phyloP scores from a whole-genome alignment of 1,140 invertebrate genomes.

The Glossosoma conforme region DNA sequence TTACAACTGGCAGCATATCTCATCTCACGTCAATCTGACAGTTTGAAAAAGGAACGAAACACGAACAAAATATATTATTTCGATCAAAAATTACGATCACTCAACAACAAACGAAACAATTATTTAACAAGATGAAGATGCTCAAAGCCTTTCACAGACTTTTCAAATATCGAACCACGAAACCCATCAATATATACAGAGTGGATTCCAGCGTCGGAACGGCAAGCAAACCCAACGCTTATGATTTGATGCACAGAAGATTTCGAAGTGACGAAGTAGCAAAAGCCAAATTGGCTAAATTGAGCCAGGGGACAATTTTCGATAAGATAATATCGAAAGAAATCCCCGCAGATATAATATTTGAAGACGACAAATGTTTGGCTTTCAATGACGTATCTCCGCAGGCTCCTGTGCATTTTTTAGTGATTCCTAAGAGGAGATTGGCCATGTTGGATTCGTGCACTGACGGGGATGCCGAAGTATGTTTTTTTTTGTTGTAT shows the following conservation, averaged over 20 bases:
- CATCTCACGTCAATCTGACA: no score
- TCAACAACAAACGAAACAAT: no score
- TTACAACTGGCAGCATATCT: no score
- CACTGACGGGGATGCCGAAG: conserved; percentile 43
- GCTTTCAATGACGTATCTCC: conserved; percentile 75
- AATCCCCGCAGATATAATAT: conserved; percentile 75
- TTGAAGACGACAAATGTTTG: conserved; percentile 73
- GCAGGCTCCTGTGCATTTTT: conserved; percentile 77
- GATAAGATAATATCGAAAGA: conserved; percentile 72
- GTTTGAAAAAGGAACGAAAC: no score
- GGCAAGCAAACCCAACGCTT: no score
- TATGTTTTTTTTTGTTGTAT: conserved; percentile 32
- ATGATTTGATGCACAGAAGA: conserved; percentile 12
- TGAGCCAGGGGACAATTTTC: conserved; percentile 63
- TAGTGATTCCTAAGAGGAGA: conserved; percentile 75
- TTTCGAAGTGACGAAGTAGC: conserved; percentile 46
- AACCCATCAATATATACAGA: no score
- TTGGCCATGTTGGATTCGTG: conserved; percentile 57
- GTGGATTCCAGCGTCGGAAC: no score
- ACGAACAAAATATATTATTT: no score
- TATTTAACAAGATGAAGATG: no score
- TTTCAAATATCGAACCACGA: no score
- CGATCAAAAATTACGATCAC: no score
- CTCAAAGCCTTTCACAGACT: no score
- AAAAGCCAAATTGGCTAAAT: conserved; percentile 34